Evolutionary conservation across 2,113 vertebrate species (phyloP).

Genomic region (Dissostichus mawsoni): DNA sequence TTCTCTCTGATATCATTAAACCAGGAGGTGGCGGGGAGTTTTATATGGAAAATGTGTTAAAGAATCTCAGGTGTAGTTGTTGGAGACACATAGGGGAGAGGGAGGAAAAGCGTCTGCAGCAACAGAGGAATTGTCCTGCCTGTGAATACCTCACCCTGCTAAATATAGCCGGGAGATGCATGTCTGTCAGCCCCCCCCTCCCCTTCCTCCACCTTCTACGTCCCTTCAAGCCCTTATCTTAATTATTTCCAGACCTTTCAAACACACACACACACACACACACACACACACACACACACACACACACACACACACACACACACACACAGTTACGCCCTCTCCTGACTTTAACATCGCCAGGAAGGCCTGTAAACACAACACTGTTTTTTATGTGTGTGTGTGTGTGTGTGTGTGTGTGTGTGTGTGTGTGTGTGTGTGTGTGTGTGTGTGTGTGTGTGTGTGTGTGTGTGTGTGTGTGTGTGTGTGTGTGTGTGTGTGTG

Average conservation of each 20-base stretch:
- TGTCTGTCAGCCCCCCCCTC: slow-evolving; percentile 48
- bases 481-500: too few relatives aligned
- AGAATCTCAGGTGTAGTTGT: slow-evolving; percentile 22
- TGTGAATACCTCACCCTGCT: slow-evolving; percentile 61
- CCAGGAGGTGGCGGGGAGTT: too few relatives aligned
- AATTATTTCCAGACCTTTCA: slow-evolving; percentile 77
- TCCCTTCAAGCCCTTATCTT: slow-evolving; percentile 73
- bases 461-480: too few relatives aligned
- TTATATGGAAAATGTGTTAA: not conserved
- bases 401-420: too few relatives aligned
- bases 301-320: not conserved
- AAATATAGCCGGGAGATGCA: slow-evolving; percentile 72
- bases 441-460: too few relatives aligned
- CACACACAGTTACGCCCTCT: not conserved
- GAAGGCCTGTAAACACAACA: slow-evolving; percentile 55
- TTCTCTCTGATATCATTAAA: not conserved
- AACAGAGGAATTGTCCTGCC: slow-evolving; percentile 43
- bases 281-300: slow-evolving; percentile 25
- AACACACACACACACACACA: slow-evolving; percentile 51
- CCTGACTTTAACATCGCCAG: slow-evolving; percentile 30
- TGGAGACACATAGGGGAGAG: not conserved
- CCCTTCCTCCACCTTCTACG: slow-evolving; percentile 28
- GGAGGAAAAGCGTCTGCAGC: not conserved
- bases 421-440: too few relatives aligned
- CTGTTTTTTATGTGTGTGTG: slow-evolving; percentile 21